These are phyloP conservation scores for Dipodomys stephensi DNA, from an alignment of 2,113 vertebrate species.

Conservation along the genomic window DNA sequence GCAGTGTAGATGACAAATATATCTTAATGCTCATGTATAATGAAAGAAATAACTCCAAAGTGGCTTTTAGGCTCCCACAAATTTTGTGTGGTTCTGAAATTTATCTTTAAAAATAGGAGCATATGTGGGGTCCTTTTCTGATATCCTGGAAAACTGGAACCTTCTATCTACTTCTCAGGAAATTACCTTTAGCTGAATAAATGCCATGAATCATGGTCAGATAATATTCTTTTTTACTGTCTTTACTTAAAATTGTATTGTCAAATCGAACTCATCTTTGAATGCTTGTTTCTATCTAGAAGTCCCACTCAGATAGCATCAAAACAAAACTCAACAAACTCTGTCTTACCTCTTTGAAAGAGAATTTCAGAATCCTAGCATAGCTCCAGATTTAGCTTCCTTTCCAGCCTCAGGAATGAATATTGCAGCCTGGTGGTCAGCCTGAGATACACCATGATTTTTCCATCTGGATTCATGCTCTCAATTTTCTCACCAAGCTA, in stretches of 20 bases:
- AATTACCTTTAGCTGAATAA: slow-evolving; percentile 10
- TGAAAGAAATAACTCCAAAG: not conserved
- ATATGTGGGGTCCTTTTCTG: not conserved
- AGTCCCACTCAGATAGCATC: not conserved
- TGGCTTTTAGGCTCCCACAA: not conserved
- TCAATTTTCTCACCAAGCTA: not conserved
- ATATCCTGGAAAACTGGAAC: not conserved
- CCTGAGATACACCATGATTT: not conserved
- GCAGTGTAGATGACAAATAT: not conserved
- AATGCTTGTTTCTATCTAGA: slow-evolving; percentile 5
- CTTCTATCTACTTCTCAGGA: slow-evolving; percentile 30
- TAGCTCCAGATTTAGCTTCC: not conserved
- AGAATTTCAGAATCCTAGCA: not conserved
- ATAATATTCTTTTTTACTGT: slow-evolving; percentile 6
- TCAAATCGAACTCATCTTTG: slow-evolving; percentile 38
- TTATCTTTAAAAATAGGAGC: slow-evolving; percentile 33
- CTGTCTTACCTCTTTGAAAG: not conserved
- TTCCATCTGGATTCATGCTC: not conserved
- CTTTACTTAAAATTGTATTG: slow-evolving; percentile 41
- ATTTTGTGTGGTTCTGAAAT: not conserved
- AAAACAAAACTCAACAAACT: slow-evolving; percentile 23
- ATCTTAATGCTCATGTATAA: not conserved
- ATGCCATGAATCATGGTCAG: not conserved
- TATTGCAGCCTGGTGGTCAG: not conserved
- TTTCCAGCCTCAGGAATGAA: not conserved